A percentile compares a stretch with the other conserved stretches of the same genome.
These are phyloP conservation scores for Bryconaethiops microstoma DNA, from an alignment of 2,797 vertebrate species.

Conservation along the genomic window DNA sequence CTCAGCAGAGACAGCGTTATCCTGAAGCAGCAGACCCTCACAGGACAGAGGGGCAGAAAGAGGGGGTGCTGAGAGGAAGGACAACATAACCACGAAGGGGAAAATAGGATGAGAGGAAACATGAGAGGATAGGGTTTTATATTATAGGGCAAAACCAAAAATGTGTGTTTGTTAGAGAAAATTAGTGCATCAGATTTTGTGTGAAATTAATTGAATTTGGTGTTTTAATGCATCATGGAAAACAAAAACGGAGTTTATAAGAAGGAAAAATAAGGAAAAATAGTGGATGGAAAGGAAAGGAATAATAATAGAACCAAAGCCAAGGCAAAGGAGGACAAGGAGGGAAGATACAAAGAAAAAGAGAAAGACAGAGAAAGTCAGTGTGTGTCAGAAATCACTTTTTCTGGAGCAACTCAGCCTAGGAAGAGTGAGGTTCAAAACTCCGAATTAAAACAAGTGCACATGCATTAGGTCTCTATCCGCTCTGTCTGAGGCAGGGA, in stretches of 20 bases:
- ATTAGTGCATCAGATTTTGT: background rate
- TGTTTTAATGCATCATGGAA: background rate
- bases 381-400: constrained; percentile 63
- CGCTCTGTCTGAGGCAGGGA: too few species aligned
- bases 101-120: constrained; percentile 40
- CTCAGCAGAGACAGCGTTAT: constrained; percentile 89
- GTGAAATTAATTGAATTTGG: background rate
- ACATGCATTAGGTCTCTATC: background rate
- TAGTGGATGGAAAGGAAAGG: constrained; percentile 43
- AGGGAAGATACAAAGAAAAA: constrained; percentile 61
- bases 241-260: background rate
- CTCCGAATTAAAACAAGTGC: background rate
- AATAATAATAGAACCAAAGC: constrained; percentile 52
- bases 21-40: constrained; percentile 93
- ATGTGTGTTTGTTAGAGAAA: background rate
- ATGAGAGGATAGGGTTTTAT: background rate
- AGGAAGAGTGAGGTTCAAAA: background rate
- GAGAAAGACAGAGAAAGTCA: constrained; percentile 70
- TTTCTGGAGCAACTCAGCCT: constrained; percentile 38
- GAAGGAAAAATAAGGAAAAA: constrained; percentile 43
- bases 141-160: background rate
- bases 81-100: constrained; percentile 25
- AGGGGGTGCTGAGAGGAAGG: constrained; percentile 57
- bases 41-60: constrained; percentile 70
- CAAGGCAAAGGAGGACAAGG: constrained; percentile 55